A percentile compares a stretch with the other conserved stretches of the same genome.
Evolutionary conservation across 2,888 invertebrate genomes (phyloP).

Genomic region (Ceramica pisi): DNA sequence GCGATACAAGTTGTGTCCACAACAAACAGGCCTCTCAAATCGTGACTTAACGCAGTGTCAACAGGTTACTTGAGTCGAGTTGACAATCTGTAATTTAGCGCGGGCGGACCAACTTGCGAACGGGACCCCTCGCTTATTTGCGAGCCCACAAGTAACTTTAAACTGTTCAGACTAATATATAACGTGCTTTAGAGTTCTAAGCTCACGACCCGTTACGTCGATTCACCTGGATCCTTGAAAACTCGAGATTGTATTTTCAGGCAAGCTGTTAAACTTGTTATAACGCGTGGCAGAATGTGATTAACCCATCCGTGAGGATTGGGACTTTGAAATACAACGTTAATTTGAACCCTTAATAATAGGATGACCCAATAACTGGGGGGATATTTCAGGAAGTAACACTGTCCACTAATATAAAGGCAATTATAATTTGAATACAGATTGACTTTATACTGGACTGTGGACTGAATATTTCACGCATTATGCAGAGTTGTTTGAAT

Average conservation of each 20-base stretch:
- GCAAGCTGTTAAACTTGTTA: conserved; percentile 62
- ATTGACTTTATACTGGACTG: neutral
- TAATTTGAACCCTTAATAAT: conserved; percentile 45
- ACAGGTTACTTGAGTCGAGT: conserved; percentile 89
- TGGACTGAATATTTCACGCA: neutral
- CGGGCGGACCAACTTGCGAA: conserved; percentile 82
- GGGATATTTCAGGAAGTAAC: conserved; percentile 13
- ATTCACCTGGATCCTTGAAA: conserved; percentile 76
- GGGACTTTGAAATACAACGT: conserved; percentile 51
- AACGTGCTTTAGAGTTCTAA: conserved; percentile 80
- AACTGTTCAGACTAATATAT: conserved; percentile 85
- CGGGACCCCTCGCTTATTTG: conserved; percentile 84
- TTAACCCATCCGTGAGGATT: conserved; percentile 54
- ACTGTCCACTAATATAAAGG: conserved; percentile 18
- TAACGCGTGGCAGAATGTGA: conserved; percentile 53
- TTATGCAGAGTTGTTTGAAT: neutral
- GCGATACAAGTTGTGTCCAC: conserved; percentile 76
- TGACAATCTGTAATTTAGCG: conserved; percentile 88
- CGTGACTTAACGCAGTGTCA: conserved; percentile 84
- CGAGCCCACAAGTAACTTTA: conserved; percentile 84
- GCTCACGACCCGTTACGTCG: conserved; percentile 74
- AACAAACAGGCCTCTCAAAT: conserved; percentile 81
- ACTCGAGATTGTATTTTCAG: conserved; percentile 71
- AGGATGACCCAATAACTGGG: conserved; percentile 38
- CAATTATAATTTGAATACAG: conserved; percentile 33